A percentile compares a stretch with the other conserved stretches of the same genome.
Conservation (phyloP, 2,888 invertebrate species). For the Dimorphilus gyrociliatus region DNA sequence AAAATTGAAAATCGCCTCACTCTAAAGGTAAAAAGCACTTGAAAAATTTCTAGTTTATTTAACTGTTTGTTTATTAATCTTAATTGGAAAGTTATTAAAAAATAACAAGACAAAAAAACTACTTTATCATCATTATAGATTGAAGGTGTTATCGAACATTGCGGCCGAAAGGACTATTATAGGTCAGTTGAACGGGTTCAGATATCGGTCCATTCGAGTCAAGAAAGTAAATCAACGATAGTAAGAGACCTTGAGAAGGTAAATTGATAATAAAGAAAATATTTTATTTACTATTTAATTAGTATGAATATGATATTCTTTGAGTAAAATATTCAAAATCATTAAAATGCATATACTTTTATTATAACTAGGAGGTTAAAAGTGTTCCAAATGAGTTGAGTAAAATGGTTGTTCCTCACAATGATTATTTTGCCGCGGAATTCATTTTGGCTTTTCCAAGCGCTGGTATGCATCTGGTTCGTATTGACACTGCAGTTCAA, state of each 20-base stretch:
- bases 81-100: no score
- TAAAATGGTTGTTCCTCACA: constrained; percentile 70
- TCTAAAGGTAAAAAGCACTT: no score
- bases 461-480: constrained; percentile 51
- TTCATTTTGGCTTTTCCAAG: constrained; percentile 57
- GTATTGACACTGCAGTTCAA: constrained; percentile 58
- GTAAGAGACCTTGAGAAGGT: constrained; percentile 18
- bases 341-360: no score
- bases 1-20: constrained; percentile 66
- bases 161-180: constrained; percentile 48
- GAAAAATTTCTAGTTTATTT: no score
- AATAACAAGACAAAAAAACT: no score
- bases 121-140: no score
- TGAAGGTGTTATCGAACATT: constrained; percentile 65
- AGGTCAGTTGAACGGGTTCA: constrained; percentile 54
- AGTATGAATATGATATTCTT: no score
- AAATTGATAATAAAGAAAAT: no score
- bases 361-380: constrained; percentile 15
- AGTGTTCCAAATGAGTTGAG: constrained; percentile 42
- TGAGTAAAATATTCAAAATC: no score
- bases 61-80: no score
- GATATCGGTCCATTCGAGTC: constrained; percentile 51
- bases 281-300: no score
- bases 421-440: constrained; percentile 83
- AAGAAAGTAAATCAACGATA: constrained; percentile 21